Percentiles rank a stretch among this genome's conserved stretches.
These are phyloP conservation scores for Hypolimnas misippus DNA, from an alignment of 2,888 invertebrate species.

Conservation along the genomic window DNA sequence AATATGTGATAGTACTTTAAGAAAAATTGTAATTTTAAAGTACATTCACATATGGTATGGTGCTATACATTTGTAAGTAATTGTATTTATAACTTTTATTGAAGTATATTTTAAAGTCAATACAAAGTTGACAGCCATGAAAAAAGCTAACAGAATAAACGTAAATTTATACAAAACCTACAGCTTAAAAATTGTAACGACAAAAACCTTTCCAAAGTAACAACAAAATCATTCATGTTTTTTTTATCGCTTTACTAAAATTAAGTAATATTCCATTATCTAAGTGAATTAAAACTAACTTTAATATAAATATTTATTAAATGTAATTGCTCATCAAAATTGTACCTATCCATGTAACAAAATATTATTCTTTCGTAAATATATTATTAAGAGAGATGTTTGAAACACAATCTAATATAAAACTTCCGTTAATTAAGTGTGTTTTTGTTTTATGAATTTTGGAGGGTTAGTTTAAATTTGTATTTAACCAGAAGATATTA, in stretches of 20 bases:
- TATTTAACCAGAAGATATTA: conserved; percentile 52
- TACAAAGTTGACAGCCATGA: conserved; percentile 9
- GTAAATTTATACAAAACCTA: conserved; percentile 5
- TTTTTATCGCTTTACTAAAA: conserved; percentile 69
- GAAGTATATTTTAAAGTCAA: conserved; percentile 22
- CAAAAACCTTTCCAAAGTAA: conserved; percentile 19
- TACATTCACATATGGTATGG: conserved; percentile 71
- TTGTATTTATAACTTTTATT: conserved; percentile 30
- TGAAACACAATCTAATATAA: conserved; percentile 15
- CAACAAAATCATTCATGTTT: conserved; percentile 42
- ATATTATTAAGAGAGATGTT: conserved; percentile 42
- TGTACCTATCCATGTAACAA: conserved; percentile 71
- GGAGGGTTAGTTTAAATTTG: conserved; percentile 64
- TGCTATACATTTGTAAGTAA: conserved; percentile 61
- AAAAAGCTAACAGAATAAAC: background rate
- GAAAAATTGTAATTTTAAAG: conserved; percentile 51
- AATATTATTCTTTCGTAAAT: conserved; percentile 51
- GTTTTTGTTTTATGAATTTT: conserved; percentile 56
- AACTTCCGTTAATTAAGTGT: conserved; percentile 25
- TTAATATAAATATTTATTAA: conserved; percentile 71
- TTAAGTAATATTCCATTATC: conserved; percentile 81
- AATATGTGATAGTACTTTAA: conserved; percentile 67
- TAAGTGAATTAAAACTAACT: conserved; percentile 75
- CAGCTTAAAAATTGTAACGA: conserved; percentile 6
- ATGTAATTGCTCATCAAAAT: conserved; percentile 82